These are phyloP conservation scores for Nymphalis io DNA, from an alignment of 1,140 invertebrate genomes.

Conservation along the genomic window DNA sequence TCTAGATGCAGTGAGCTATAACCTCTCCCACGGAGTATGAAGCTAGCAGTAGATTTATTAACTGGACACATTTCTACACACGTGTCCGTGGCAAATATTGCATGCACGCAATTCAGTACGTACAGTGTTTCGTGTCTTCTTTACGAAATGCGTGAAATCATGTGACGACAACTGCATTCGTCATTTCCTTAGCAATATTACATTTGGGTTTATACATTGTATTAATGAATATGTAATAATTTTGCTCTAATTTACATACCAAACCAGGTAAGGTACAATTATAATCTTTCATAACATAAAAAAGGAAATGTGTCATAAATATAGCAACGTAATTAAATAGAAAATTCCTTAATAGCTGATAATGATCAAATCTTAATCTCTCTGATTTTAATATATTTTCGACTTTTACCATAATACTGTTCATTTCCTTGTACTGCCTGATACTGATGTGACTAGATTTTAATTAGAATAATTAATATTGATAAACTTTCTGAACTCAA, in stretches of 20 bases:
- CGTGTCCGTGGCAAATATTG: constrained; percentile 24
- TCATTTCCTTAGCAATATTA: constrained; percentile 23
- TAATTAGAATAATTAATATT: too few relatives aligned
- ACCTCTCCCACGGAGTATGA: constrained; percentile 20
- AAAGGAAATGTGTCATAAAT: too few relatives aligned
- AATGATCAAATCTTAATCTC: too few relatives aligned
- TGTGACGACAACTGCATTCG: constrained; percentile 34
- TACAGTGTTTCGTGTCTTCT: constrained; percentile 34
- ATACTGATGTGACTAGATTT: too few relatives aligned
- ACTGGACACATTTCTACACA: constrained; percentile 22
- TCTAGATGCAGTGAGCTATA: constrained; percentile 40
- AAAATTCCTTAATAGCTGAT: too few relatives aligned
- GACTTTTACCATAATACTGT: too few relatives aligned
- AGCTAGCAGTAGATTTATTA: constrained; percentile 15
- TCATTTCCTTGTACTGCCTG: too few relatives aligned
- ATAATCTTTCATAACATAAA: too few relatives aligned
- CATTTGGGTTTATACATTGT: constrained; percentile 12
- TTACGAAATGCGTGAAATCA: constrained; percentile 44
- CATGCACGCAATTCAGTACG: constrained; percentile 15
- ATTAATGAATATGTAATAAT: neutral
- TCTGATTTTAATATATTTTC: too few relatives aligned
- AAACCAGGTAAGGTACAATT: too few relatives aligned
- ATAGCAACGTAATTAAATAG: too few relatives aligned
- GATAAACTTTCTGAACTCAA: neutral
- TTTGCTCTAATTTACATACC: too few relatives aligned